Percentiles rank a stretch among this genome's conserved stretches.
phyloP scores from a whole-genome alignment of 2,888 invertebrate genomes.

The Molorchus minor region DNA sequence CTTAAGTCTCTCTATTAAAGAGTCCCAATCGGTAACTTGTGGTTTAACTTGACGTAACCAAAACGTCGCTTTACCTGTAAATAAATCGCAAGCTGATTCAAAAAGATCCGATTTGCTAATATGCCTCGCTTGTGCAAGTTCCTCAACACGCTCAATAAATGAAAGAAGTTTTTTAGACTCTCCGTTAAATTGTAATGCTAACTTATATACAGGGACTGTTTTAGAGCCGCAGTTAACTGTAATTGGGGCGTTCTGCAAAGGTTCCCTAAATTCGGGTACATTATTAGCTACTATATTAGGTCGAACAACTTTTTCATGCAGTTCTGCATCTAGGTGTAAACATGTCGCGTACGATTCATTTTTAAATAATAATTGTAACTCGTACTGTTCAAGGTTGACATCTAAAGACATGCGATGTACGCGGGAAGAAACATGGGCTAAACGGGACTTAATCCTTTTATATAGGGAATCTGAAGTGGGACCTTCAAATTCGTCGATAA shows the following conservation, averaged over 20 bases:
- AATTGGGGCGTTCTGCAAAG: no score
- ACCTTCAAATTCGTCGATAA: conserved; percentile 19
- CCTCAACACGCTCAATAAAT: conserved; percentile 20
- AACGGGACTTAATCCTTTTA: conserved; percentile 6
- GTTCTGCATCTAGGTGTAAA: conserved; percentile 12
- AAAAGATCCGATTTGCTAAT: conserved; percentile 16
- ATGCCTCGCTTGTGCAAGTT: conserved; percentile 1
- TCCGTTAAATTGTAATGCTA: conserved; percentile 21
- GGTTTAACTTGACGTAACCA: conserved; percentile 19
- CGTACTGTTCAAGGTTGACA: background rate
- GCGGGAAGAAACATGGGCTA: conserved; percentile 11
- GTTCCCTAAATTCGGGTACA: no score
- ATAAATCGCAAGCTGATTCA: conserved; percentile 16
- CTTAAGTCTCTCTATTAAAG: conserved; percentile 12
- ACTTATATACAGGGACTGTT: conserved; percentile 12
- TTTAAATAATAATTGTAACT: background rate
- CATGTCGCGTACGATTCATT: conserved; percentile 21
- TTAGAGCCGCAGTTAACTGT: no score
- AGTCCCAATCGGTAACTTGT: conserved; percentile 17
- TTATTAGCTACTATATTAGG: no score
- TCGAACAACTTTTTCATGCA: conserved; percentile 1
- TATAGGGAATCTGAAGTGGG: conserved; percentile 14
- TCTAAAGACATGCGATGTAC: conserved; percentile 8
- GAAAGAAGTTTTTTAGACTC: conserved; percentile 20
- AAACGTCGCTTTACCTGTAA: conserved; percentile 16